Evolutionary conservation across 2,797 vertebrate genomes (phyloP).

Genomic region (Malurus splendens): DNA sequence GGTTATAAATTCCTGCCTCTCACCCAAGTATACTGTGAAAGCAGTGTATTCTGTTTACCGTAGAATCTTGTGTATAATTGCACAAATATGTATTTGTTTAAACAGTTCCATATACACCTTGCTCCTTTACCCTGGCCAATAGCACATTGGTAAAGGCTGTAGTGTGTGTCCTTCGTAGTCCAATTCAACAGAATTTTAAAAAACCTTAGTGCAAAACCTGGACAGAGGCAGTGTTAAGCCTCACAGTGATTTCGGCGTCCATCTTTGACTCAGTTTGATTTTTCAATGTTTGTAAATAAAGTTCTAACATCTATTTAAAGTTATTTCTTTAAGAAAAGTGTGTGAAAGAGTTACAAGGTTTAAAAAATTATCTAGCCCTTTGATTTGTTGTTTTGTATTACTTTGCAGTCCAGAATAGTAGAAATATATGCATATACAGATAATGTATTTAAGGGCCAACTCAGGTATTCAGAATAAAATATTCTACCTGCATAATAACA

Average conservation of each 20-base stretch:
- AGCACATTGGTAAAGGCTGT: conserved; percentile 24
- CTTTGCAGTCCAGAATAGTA: neutral
- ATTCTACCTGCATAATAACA: neutral
- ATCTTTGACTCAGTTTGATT: neutral
- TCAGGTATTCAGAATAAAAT: conserved; percentile 47
- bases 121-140: conserved; percentile 51
- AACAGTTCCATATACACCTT: neutral
- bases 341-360: neutral
- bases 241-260: neutral
- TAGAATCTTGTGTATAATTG: conserved; percentile 54
- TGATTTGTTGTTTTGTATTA: neutral
- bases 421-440: neutral
- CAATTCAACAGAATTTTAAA: neutral
- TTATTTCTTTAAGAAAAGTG: neutral
- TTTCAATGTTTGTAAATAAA: neutral
- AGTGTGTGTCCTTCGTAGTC: neutral
- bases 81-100: neutral
- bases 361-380: neutral
- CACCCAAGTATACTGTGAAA: conserved; percentile 52
- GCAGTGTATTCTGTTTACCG: conserved; percentile 36
- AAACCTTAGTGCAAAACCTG: neutral
- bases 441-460: neutral
- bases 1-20: conserved; percentile 74
- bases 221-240: neutral
- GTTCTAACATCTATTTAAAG: neutral